Evolutionary conservation across 2,888 invertebrate genomes (phyloP).

Genomic region (Drosophila nr. perissopoda): DNA sequence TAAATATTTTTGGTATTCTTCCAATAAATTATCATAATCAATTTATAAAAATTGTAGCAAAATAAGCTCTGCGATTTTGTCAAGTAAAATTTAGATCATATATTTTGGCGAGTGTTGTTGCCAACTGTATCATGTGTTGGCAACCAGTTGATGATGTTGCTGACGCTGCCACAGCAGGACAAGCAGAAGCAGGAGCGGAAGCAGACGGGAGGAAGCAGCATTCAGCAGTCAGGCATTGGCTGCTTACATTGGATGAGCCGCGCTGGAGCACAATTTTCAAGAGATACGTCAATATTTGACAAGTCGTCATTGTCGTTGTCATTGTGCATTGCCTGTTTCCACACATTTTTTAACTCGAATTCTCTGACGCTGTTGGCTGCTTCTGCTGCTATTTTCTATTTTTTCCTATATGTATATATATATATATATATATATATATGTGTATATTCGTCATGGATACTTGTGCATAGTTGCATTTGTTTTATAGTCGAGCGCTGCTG

Average conservation of each 20-base stretch:
- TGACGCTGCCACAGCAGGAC: conserved; percentile 64
- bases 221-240: conserved; percentile 57
- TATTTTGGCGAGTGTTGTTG: conserved; percentile 34
- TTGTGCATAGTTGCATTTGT: conserved; percentile 68
- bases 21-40: neutral
- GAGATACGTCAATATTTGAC: conserved; percentile 82
- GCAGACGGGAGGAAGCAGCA: neutral
- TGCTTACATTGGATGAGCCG: conserved; percentile 80
- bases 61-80: neutral
- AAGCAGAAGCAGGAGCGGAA: neutral
- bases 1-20: neutral
- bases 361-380: conserved; percentile 1
- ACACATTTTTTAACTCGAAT: conserved; percentile 31
- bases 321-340: conserved; percentile 55
- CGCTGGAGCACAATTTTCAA: conserved; percentile 82
- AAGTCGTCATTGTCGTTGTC: conserved; percentile 79
- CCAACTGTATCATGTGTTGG: conserved; percentile 69
- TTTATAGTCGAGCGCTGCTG: conserved; percentile 42
- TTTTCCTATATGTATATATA: conserved; percentile 4
- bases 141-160: conserved; percentile 82
- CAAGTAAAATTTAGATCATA: neutral
- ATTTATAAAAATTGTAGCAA: neutral
- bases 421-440: neutral
- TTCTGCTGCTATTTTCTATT: conserved; percentile 5
- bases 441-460: conserved; percentile 47